phyloP scores from a whole-genome alignment of 1,140 invertebrate species.

The Theocolax elegans region DNA sequence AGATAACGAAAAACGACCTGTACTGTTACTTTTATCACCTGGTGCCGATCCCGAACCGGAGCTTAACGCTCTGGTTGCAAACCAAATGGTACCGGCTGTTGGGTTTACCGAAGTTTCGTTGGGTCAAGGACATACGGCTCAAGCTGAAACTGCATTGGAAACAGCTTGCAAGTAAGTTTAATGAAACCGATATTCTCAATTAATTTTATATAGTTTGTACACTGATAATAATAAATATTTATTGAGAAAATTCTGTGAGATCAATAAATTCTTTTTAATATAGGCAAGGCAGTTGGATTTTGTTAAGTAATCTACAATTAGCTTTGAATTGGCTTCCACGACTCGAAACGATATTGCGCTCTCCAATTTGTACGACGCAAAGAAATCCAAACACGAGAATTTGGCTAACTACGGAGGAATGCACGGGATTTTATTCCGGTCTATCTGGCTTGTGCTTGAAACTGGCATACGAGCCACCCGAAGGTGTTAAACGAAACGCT shows the following conservation, averaged over 20 bases:
- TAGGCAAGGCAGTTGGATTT: conserved; percentile 78
- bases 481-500: conserved; percentile 73
- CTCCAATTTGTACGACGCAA: conserved; percentile 71
- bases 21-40: conserved; percentile 77
- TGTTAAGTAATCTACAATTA: conserved; percentile 90
- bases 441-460: conserved; percentile 79
- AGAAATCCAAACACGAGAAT: conserved; percentile 73
- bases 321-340: conserved; percentile 81
- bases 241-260: no score
- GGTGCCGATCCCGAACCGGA: conserved; percentile 85
- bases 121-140: conserved; percentile 74
- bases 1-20: conserved; percentile 66
- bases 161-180: conserved; percentile 58
- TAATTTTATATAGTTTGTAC: no score
- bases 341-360: conserved; percentile 76
- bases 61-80: conserved; percentile 71
- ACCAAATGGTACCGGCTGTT: conserved; percentile 50
- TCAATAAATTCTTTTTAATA: no score
- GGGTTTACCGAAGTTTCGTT: conserved; percentile 74
- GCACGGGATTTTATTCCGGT: conserved; percentile 75
- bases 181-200: not conserved
- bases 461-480: conserved; percentile 86
- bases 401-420: conserved; percentile 80
- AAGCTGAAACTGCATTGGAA: conserved; percentile 74
- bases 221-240: no score